Conservation (phyloP, 1,140 invertebrate genomes). For the Cephus cinctus region DNA sequence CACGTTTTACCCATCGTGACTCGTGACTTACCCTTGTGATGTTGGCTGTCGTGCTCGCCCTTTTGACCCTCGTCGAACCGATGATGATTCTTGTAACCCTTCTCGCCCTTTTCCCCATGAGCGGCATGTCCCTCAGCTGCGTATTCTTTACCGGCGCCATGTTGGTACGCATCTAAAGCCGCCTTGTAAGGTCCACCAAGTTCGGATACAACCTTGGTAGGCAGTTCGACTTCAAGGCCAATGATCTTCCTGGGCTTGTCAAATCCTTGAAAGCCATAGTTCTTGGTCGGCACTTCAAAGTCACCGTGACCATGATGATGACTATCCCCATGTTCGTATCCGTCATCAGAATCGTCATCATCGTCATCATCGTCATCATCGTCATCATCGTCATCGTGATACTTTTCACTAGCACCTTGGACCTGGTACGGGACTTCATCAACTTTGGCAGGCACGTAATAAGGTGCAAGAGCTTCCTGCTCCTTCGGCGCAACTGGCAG, state of each 20-base stretch:
- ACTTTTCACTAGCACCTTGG: not conserved
- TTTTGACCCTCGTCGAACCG: constrained; percentile 57
- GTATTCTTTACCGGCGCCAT: constrained; percentile 56
- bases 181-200: no score
- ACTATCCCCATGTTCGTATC: not conserved
- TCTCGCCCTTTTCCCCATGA: constrained; percentile 59
- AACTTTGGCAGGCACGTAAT: constrained; percentile 9
- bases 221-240: no score
- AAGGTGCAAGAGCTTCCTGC: constrained; percentile 16
- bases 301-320: no score
- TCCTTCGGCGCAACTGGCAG: constrained; percentile 8
- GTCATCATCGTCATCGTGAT: constrained; percentile 1
- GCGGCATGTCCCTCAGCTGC: constrained; percentile 59
- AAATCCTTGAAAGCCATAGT: not conserved
- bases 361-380: constrained; percentile 9
- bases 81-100: constrained; percentile 61
- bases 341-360: constrained; percentile 6
- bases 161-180: constrained; percentile 45
- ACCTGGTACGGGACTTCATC: not conserved
- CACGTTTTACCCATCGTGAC: no score
- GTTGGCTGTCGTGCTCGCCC: constrained; percentile 38
- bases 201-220: no score
- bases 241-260: not conserved
- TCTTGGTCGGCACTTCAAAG: not conserved
- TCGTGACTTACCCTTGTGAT: constrained; percentile 35